These are phyloP conservation scores for Haliclystus octoradiatus DNA, from an alignment of 30 jellyfish, hydroid and myxozoan genomes.

Conservation along the genomic window DNA sequence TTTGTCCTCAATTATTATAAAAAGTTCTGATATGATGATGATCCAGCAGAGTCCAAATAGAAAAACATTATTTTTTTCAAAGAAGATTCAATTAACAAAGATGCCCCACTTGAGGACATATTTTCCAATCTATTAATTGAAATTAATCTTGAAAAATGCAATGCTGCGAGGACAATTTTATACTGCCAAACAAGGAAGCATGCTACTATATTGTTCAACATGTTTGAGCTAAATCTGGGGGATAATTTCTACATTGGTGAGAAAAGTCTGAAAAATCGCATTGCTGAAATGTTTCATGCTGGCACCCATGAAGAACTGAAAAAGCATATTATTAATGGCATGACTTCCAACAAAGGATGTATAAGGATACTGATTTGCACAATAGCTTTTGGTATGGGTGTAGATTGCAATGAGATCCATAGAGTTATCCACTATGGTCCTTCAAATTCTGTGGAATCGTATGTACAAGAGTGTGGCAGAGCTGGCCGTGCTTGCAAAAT, in stretches of 20 bases:
- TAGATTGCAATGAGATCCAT: conserved; percentile 20
- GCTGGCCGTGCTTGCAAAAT: conserved; percentile 24
- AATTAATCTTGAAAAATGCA: no score
- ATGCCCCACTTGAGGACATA: no score
- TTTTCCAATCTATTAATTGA: no score
- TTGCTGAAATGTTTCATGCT: conserved; percentile 30
- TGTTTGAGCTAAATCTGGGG: background rate
- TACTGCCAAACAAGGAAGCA: conserved; percentile 8
- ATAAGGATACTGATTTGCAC: conserved; percentile 18
- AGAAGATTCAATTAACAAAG: no score
- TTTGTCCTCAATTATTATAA: no score
- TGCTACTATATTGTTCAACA: background rate
- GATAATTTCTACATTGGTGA: conserved; percentile 8
- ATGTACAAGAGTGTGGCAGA: conserved; percentile 35
- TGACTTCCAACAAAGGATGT: conserved; percentile 7
- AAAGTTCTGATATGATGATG: no score
- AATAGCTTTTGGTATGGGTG: conserved; percentile 25
- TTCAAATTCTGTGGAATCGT: conserved; percentile 10
- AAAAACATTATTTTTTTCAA: no score
- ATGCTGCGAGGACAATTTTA: no score
- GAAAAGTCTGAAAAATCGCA: conserved; percentile 2
- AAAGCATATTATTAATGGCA: conserved; percentile 9
- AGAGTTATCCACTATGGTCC: conserved; percentile 37
- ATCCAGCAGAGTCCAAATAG: no score
- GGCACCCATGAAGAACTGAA: conserved; percentile 23